Conservation (phyloP, 2,797 vertebrate species). For the Sandelia bainsii region DNA sequence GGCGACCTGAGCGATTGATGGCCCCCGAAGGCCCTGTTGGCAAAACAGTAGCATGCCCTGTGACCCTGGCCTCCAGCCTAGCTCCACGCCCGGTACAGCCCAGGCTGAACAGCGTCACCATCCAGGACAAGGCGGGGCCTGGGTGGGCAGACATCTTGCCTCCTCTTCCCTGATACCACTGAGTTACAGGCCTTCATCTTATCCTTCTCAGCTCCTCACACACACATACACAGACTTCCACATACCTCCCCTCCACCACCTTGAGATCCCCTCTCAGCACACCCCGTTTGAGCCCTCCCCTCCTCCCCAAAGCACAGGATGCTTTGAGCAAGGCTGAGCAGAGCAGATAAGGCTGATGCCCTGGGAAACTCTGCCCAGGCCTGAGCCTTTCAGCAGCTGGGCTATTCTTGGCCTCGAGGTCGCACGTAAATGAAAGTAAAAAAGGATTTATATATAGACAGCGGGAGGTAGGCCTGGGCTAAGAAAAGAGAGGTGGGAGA, state of each 20-base stretch:
- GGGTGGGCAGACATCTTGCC: conserved; percentile 66
- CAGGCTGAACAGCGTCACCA: conserved; percentile 44
- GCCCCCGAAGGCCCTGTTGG: conserved; percentile 80
- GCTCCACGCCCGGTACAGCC: conserved; percentile 37
- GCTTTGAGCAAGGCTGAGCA: conserved; percentile 80
- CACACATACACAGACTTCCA: conserved; percentile 36
- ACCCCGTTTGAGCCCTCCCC: conserved; percentile 53
- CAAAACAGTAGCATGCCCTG: conserved; percentile 76
- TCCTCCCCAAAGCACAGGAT: conserved; percentile 87
- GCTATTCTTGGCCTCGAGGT: conserved; percentile 84
- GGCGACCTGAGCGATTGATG: conserved; percentile 83
- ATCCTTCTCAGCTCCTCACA: conserved; percentile 50
- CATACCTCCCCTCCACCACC: conserved; percentile 56
- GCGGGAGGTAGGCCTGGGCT: conserved; percentile 53
- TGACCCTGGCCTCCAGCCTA: conserved; percentile 74
- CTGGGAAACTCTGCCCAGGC: conserved; percentile 86
- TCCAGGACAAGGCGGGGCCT: conserved; percentile 69
- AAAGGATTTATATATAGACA: conserved; percentile 80
- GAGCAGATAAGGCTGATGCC: conserved; percentile 86
- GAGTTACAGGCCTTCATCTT: conserved; percentile 66
- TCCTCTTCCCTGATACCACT: conserved; percentile 70
- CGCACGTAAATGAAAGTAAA: conserved; percentile 84
- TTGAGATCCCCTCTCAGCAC: conserved; percentile 69
- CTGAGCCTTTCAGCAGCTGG: conserved; percentile 83
- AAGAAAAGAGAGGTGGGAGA: conserved; percentile 43